Evolutionary conservation across 2,797 vertebrate species (phyloP).

Genomic region (Vespertilio murinus): DNA sequence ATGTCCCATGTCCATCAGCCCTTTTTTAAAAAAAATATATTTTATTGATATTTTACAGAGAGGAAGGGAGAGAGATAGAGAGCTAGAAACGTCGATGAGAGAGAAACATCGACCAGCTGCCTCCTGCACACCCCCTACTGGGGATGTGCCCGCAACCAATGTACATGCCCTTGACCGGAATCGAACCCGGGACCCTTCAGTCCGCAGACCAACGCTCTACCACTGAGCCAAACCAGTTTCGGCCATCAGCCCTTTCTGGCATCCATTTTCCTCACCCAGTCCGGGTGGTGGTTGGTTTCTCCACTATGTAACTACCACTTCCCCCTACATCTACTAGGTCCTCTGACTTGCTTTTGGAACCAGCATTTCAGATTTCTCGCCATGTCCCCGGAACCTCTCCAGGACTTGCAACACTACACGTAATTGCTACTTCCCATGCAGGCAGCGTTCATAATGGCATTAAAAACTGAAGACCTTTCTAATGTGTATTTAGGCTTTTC

Average conservation of each 20-base stretch:
- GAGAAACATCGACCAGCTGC: too few relatives aligned
- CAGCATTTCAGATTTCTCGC: slow-evolving; percentile 48
- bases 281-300: background rate
- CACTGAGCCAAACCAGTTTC: too few relatives aligned
- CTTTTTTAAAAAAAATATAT: too few relatives aligned
- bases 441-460: slow-evolving; percentile 43
- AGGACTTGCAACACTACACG: slow-evolving; percentile 54
- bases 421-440: slow-evolving; percentile 59
- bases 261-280: background rate
- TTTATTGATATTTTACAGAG: too few relatives aligned
- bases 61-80: too few relatives aligned
- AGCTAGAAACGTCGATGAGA: too few relatives aligned
- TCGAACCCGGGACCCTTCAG: too few relatives aligned
- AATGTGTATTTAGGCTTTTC: slow-evolving; percentile 72
- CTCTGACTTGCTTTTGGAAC: background rate
- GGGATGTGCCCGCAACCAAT: too few relatives aligned
- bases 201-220: too few relatives aligned
- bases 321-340: background rate
- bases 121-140: too few relatives aligned
- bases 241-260: background rate
- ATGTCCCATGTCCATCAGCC: background rate
- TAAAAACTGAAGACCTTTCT: slow-evolving; percentile 64
- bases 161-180: too few relatives aligned
- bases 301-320: background rate
- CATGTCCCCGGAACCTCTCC: background rate